Evolutionary conservation across 2,888 invertebrate species (phyloP).

Genomic region (Acleris laterana): DNA sequence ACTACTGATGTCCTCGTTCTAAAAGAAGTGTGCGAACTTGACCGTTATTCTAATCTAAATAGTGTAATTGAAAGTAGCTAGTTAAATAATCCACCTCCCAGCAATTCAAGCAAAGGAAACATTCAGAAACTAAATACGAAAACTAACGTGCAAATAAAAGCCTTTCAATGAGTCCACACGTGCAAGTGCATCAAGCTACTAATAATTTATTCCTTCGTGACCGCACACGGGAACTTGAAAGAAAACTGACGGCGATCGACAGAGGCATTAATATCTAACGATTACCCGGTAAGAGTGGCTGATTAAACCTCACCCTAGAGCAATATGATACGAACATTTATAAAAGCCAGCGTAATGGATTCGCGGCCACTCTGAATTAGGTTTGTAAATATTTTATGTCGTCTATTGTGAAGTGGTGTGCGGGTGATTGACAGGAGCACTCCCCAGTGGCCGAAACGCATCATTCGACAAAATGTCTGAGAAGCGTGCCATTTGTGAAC

Average conservation of each 20-base stretch:
- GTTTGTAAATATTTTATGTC: slow-evolving; percentile 81
- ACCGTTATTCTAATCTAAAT: too few relatives aligned
- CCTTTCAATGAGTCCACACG: slow-evolving; percentile 45
- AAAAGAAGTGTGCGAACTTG: too few relatives aligned
- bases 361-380: slow-evolving; percentile 74
- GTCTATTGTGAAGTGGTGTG: slow-evolving; percentile 64
- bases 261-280: slow-evolving; percentile 70
- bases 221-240: slow-evolving; percentile 64
- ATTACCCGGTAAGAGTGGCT: slow-evolving; percentile 62
- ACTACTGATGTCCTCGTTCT: too few relatives aligned
- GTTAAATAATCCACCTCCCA: too few relatives aligned
- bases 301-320: slow-evolving; percentile 61
- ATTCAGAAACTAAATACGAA: slow-evolving; percentile 29
- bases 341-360: slow-evolving; percentile 75
- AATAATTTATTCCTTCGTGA: slow-evolving; percentile 71
- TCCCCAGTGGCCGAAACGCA: slow-evolving; percentile 57
- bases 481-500: slow-evolving; percentile 30
- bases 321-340: slow-evolving; percentile 63
- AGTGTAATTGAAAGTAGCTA: too few relatives aligned
- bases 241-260: slow-evolving; percentile 46
- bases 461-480: slow-evolving; percentile 39
- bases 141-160: slow-evolving; percentile 6
- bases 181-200: slow-evolving; percentile 58
- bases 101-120: too few relatives aligned
- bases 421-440: slow-evolving; percentile 71